phyloP scores from a whole-genome alignment of 2,797 vertebrate genomes.

The Sebastes diaconus region DNA sequence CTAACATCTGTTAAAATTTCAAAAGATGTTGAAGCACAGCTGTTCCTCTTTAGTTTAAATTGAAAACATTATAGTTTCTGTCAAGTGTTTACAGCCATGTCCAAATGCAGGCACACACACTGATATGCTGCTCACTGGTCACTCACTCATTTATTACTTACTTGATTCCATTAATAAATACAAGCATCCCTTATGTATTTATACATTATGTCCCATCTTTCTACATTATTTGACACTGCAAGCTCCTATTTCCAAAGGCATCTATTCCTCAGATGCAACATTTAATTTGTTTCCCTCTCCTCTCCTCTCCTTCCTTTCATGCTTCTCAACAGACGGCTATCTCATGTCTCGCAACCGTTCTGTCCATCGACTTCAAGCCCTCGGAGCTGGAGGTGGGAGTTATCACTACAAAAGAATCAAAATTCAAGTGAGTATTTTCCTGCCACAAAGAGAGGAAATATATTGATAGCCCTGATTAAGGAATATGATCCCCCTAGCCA shows the following conservation, averaged over 20 bases:
- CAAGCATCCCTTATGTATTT: not conserved
- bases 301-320: not conserved
- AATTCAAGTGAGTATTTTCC: conserved; percentile 85
- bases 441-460: not conserved
- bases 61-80: no score
- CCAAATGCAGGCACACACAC: no score
- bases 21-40: not conserved
- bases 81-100: no score
- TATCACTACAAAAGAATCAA: conserved; percentile 88
- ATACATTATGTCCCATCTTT: not conserved
- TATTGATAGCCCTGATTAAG: not conserved
- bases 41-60: no score
- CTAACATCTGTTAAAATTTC: not conserved
- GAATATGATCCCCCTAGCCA: not conserved
- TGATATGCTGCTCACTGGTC: no score
- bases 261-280: not conserved
- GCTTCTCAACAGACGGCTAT: conserved; percentile 85
- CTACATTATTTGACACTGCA: not conserved
- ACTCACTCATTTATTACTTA: no score
- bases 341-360: conserved; percentile 91
- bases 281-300: not conserved
- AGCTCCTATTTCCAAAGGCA: not conserved
- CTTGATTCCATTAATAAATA: no score
- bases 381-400: conserved; percentile 94
- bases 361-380: conserved; percentile 95